These are phyloP conservation scores for Micromesistius poutassou DNA, from an alignment of 2,797 vertebrate genomes.

Conservation along the genomic window DNA sequence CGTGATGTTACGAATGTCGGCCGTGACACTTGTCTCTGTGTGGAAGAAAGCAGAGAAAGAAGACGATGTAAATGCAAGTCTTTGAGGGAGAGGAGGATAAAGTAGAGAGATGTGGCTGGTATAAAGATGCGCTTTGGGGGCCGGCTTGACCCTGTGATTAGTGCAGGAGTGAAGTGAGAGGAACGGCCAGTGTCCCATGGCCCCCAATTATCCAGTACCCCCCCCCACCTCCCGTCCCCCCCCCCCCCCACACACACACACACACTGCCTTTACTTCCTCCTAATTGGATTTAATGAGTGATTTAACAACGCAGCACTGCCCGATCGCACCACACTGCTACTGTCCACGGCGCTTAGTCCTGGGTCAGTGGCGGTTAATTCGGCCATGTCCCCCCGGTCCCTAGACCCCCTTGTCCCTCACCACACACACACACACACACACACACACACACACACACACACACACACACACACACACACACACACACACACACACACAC, in stretches of 20 bases:
- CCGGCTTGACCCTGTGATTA: neutral
- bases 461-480: too few species aligned
- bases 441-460: too few species aligned
- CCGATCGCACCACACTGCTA: constrained; percentile 74
- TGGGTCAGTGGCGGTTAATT: constrained; percentile 63
- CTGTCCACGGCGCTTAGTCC: constrained; percentile 61
- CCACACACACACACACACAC: neutral
- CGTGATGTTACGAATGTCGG: constrained; percentile 21
- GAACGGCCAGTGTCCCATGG: constrained; percentile 42
- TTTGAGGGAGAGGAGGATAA: constrained; percentile 4
- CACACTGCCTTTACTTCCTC: constrained; percentile 30
- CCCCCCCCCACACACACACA: constrained; percentile 20
- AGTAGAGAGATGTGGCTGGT: constrained; percentile 10
- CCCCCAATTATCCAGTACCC: constrained; percentile 3
- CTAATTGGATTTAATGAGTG: constrained; percentile 81
- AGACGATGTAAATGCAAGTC: neutral
- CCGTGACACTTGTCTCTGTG: neutral
- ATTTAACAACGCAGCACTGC: constrained; percentile 73
- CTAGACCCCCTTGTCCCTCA: constrained; percentile 29
- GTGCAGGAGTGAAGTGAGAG: constrained; percentile 41
- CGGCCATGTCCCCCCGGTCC: constrained; percentile 2
- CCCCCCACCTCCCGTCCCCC: neutral
- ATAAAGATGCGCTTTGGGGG: neutral
- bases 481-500: too few species aligned
- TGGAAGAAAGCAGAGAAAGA: neutral